Evolutionary conservation across 2,797 vertebrate genomes (phyloP).

Genomic region (Hydrocynus forskahlii): DNA sequence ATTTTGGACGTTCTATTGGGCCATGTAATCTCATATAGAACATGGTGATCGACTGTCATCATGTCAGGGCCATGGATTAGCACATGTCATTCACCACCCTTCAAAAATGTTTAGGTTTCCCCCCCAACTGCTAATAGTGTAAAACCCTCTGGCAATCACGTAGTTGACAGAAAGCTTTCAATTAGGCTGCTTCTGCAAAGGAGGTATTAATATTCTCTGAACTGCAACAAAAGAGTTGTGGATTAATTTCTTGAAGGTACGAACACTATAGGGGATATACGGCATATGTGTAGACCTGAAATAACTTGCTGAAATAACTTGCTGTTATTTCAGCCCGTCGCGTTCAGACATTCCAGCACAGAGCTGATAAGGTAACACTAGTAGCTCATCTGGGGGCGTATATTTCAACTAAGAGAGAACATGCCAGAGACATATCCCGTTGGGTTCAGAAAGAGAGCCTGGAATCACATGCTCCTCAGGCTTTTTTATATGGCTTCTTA

Average conservation of each 20-base stretch:
- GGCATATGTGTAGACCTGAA: not conserved
- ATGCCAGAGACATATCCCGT: slow-evolving; percentile 72
- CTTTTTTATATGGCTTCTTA: not conserved
- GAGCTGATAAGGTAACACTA: slow-evolving; percentile 72
- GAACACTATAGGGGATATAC: not conserved
- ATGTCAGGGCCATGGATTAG: slow-evolving; percentile 63
- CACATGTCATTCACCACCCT: slow-evolving; percentile 50
- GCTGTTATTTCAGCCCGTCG: slow-evolving; percentile 51
- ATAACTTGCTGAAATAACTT: not conserved
- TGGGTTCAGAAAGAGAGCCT: slow-evolving; percentile 78
- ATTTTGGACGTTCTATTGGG: slow-evolving; percentile 29
- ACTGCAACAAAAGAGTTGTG: slow-evolving; percentile 32
- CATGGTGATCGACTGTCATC: slow-evolving; percentile 70
- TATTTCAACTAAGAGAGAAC: slow-evolving; percentile 75
- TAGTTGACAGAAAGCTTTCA: not conserved
- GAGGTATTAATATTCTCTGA: not conserved
- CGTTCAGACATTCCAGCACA: slow-evolving; percentile 81
- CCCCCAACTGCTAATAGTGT: not conserved
- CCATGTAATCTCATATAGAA: slow-evolving; percentile 36
- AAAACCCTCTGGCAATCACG: not conserved
- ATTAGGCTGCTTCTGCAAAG: not conserved
- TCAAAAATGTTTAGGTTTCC: not conserved
- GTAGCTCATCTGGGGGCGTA: slow-evolving; percentile 65
- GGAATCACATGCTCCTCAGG: slow-evolving; percentile 61
- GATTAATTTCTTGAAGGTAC: not conserved